Evolutionary conservation across 2,113 vertebrate species (phyloP).

Genomic region (Gnathonemus echidnorhynchus): DNA sequence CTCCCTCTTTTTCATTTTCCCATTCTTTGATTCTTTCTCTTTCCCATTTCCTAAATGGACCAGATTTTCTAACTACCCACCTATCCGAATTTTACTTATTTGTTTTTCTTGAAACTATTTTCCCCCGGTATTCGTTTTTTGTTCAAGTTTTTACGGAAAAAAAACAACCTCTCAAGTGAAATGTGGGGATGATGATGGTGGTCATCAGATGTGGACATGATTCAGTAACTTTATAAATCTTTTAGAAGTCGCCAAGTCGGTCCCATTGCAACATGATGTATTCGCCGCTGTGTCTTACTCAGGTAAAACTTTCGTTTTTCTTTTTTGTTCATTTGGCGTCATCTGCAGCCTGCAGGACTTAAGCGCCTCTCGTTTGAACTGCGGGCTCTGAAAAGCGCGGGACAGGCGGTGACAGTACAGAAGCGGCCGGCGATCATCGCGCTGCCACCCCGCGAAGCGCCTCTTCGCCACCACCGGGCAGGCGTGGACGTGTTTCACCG

Average conservation of each 20-base stretch:
- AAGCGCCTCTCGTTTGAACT: not conserved
- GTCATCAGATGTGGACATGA: slow-evolving; percentile 47
- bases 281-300: slow-evolving; percentile 75
- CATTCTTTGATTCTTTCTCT: slow-evolving; percentile 54
- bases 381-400: slow-evolving; percentile 32
- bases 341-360: not conserved
- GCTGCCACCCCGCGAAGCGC: not conserved
- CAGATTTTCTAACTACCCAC: slow-evolving; percentile 47
- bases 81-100: slow-evolving; percentile 37
- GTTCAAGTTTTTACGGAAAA: slow-evolving; percentile 33
- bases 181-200: slow-evolving; percentile 24
- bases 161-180: slow-evolving; percentile 9
- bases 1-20: slow-evolving; percentile 46
- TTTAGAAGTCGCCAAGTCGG: slow-evolving; percentile 39
- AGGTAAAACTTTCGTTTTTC: slow-evolving; percentile 57
- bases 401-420: slow-evolving; percentile 17
- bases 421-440: not conserved
- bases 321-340: slow-evolving; percentile 1
- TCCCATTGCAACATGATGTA: slow-evolving; percentile 69
- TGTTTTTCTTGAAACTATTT: slow-evolving; percentile 29
- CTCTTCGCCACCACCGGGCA: not conserved
- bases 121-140: slow-evolving; percentile 39
- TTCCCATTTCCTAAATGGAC: slow-evolving; percentile 45
- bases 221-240: slow-evolving; percentile 63
- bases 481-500: not conserved